Evolutionary conservation across 2,888 invertebrate species (phyloP), one percentile per base, ranked within the genome.

Genomic region (Liodrosophila aerea): DNA sequence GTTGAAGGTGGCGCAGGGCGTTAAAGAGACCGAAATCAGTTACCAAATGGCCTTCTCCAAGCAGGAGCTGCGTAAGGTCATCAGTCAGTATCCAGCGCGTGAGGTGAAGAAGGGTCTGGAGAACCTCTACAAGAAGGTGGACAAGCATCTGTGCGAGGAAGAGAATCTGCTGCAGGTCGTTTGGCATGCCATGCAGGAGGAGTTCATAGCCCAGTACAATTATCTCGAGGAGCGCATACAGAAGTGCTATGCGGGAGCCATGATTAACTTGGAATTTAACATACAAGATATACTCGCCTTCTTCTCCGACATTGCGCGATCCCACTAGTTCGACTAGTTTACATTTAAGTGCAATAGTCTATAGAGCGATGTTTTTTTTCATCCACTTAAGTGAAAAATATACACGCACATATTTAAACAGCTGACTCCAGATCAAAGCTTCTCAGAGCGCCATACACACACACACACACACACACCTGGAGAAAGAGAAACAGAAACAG

Each of bases 101-200:
- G 95, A 97, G 93, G 97, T 98, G 12, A 97, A 97, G 91, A 95
- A 95, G 88, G 97, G 97, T 1, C 91, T 98, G 67, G 98, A 98
- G 90, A 94, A 96, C 85, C 92, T 99, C 64, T 98, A 97, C 90
- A 95, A 95, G 90, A 98, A 97, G 90, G 97, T 99, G 53, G 99
- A 99, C 89, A 99, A 99, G 91, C 98, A 99, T 91, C 92, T 99
- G 40, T 97, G 96, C 86, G 98, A 98, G 90, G 97, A 97, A 90
- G 96, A 96, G 89, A 98, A 97, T 87, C 92, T 98, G 68, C 92
- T 98, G 84, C 91, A 96, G 93, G 99, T 99, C 46, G 99, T 99
- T 57, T 99, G 99, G 99, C 94, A 97, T 88, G 97, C 98, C 82
- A 98, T 99, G 98, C 98, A 99, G 92, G 97, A 98, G 90, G 98